These are phyloP conservation scores for Clarias platycephalus DNA, from an alignment of 2,797 vertebrate species.

Conservation along the genomic window DNA sequence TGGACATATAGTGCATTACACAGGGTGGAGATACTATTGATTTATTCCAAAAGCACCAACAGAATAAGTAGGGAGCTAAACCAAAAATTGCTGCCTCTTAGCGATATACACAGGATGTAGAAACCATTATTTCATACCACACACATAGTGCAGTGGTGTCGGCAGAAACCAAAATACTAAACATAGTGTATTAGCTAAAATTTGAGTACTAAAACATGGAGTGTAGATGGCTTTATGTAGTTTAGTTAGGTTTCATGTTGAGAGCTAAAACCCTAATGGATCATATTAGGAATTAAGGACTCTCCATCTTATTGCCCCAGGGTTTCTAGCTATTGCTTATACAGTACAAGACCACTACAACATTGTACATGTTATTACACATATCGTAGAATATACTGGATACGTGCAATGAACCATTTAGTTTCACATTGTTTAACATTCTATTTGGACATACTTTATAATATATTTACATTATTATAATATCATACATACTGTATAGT, in stretches of 20 bases:
- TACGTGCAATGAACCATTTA: neutral
- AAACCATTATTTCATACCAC: constrained; percentile 7
- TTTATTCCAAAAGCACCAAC: neutral
- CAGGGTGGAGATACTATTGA: constrained; percentile 6
- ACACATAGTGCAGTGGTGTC: neutral
- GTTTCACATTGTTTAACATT: neutral
- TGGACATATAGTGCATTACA: neutral
- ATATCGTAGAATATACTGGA: neutral
- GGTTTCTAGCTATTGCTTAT: neutral
- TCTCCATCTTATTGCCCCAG: neutral
- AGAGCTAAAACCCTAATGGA: neutral
- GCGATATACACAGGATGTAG: neutral
- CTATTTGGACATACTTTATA: neutral
- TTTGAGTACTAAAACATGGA: neutral
- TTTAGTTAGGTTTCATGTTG: neutral
- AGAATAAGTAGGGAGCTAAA: neutral
- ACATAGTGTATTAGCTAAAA: neutral
- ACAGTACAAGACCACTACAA: neutral
- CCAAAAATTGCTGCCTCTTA: neutral
- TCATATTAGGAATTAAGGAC: neutral
- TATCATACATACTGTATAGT: neutral
- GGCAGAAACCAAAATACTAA: neutral
- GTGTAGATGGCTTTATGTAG: neutral
- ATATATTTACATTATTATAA: neutral
- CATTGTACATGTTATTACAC: neutral